Evolutionary conservation across 1,140 invertebrate species (phyloP).

Genomic region (Diplogasteroides magnus): DNA sequence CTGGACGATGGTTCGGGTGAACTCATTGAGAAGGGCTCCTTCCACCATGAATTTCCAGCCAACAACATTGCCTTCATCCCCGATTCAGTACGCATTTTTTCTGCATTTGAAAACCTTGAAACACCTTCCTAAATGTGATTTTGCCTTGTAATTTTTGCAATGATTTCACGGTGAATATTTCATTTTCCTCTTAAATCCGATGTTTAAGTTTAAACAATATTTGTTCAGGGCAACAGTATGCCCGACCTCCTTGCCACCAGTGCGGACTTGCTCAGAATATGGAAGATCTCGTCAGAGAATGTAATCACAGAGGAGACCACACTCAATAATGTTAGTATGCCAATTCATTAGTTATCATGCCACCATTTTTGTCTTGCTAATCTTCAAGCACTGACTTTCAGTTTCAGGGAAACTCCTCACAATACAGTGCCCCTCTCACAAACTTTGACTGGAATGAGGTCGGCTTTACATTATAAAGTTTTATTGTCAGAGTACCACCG

Average conservation of each 20-base stretch:
- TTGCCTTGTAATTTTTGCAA: slow-evolving; percentile 36
- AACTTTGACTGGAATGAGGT: slow-evolving; percentile 99
- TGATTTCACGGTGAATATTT: too few species aligned
- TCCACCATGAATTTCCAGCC: slow-evolving; percentile 97
- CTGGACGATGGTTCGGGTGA: slow-evolving; percentile 95
- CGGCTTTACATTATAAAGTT: too few species aligned
- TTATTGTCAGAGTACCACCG: too few species aligned
- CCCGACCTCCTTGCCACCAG: slow-evolving; percentile 79
- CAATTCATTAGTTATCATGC: too few species aligned
- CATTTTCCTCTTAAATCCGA: slow-evolving; percentile 5
- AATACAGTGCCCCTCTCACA: slow-evolving; percentile 95
- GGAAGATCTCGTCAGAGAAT: slow-evolving; percentile 75
- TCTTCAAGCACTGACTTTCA: too few species aligned
- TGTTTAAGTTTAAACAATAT: too few species aligned
- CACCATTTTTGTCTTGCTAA: too few species aligned
- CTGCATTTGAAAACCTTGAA: too few species aligned
- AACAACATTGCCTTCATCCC: slow-evolving; percentile 99
- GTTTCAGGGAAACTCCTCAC: slow-evolving; percentile 75
- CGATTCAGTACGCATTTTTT: slow-evolving; percentile 67
- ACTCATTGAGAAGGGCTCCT: slow-evolving; percentile 86
- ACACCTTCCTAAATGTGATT: too few species aligned
- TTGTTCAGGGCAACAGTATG: slow-evolving; percentile 74
- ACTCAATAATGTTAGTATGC: slow-evolving; percentile 81
- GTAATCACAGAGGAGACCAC: slow-evolving; percentile 74
- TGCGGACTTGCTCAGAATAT: slow-evolving; percentile 93